Conservation (phyloP, 2,797 vertebrate genomes). For the Halcyon leucocephala region DNA sequence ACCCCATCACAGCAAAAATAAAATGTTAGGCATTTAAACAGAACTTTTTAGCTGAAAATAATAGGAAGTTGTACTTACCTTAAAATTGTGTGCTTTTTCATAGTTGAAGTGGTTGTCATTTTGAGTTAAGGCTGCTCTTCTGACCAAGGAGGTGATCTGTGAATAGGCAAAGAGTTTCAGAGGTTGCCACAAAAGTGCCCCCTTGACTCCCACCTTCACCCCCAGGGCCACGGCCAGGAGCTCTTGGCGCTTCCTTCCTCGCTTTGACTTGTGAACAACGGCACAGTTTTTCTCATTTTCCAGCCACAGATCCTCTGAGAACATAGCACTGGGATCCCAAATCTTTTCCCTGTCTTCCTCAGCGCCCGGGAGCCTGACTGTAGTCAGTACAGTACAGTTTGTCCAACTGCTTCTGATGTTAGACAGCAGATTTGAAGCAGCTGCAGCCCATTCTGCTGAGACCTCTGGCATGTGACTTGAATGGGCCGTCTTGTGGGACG, state of each 20-base stretch:
- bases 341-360: constrained; percentile 81
- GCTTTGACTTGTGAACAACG: constrained; percentile 85
- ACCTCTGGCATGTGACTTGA: constrained; percentile 86
- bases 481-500: constrained; percentile 84
- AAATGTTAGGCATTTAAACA: background rate
- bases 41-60: background rate
- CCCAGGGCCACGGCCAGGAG: constrained; percentile 92
- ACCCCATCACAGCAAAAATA: background rate
- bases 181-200: constrained; percentile 92
- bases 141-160: constrained; percentile 94
- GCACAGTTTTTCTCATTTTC: constrained; percentile 82
- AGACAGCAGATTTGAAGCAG: constrained; percentile 83
- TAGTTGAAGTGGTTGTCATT: constrained; percentile 94
- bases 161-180: constrained; percentile 97
- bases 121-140: constrained; percentile 90
- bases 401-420: constrained; percentile 78
- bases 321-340: constrained; percentile 78
- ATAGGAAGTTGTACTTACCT: constrained; percentile 83
- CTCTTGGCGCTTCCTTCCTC: constrained; percentile 90
- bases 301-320: constrained; percentile 80
- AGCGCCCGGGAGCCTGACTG: constrained; percentile 67
- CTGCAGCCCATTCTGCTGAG: constrained; percentile 83
- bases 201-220: constrained; percentile 89
- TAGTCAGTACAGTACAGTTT: constrained; percentile 60
- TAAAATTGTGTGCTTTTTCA: constrained; percentile 98